These are phyloP conservation scores for Calameuta pallipes DNA, from an alignment of 2,888 invertebrate genomes.

Conservation along the genomic window DNA sequence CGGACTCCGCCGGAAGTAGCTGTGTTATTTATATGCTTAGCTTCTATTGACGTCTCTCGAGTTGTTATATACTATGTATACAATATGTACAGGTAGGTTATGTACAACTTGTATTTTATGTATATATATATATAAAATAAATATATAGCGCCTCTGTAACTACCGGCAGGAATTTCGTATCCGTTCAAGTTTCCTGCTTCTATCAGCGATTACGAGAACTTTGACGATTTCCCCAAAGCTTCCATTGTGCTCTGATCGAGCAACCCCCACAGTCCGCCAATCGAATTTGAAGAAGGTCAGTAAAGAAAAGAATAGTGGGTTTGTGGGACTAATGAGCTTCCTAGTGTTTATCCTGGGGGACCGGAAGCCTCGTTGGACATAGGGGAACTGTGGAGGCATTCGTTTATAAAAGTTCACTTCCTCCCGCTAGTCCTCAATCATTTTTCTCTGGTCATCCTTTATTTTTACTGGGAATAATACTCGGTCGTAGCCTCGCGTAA, in stretches of 20 bases:
- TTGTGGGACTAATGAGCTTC: background rate
- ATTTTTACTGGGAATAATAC: background rate
- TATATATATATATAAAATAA: background rate
- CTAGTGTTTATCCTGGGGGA: background rate
- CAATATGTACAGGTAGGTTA: background rate
- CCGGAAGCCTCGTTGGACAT: background rate
- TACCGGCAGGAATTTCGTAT: background rate
- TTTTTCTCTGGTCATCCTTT: background rate
- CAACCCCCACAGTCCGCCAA: background rate
- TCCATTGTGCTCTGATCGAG: background rate
- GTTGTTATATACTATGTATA: constrained; percentile 36
- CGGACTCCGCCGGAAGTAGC: background rate
- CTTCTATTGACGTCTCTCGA: constrained; percentile 39
- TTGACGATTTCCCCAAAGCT: background rate
- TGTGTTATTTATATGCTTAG: background rate
- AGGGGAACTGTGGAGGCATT: background rate
- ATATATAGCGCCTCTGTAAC: background rate
- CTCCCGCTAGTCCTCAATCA: background rate
- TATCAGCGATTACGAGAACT: background rate
- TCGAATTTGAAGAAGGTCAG: background rate
- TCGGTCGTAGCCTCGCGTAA: background rate
- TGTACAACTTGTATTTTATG: background rate
- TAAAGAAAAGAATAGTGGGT: background rate
- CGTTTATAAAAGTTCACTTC: background rate
- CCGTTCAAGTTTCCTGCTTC: background rate